These are phyloP conservation scores for Ennomos quercinarius DNA, from an alignment of 2,888 invertebrate genomes.

Conservation along the genomic window DNA sequence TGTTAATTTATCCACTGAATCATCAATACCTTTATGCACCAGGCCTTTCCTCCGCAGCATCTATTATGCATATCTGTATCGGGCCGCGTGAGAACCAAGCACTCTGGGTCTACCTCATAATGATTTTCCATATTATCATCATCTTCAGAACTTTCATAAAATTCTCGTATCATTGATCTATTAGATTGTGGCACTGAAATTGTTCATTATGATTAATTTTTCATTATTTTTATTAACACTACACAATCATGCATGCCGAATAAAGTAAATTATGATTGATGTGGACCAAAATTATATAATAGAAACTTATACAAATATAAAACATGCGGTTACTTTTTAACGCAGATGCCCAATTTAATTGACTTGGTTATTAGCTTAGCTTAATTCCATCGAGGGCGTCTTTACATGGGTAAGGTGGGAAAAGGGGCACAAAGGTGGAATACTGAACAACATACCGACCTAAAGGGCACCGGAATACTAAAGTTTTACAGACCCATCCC, in stretches of 20 bases:
- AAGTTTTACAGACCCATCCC: too few relatives aligned
- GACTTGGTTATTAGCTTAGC: too few relatives aligned
- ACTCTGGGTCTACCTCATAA: constrained; percentile 74
- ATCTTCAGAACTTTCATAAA: constrained; percentile 77
- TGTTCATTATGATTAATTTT: constrained; percentile 1
- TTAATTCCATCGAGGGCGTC: too few relatives aligned
- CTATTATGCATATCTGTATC: constrained; percentile 91
- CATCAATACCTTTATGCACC: constrained; percentile 91
- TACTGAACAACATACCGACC: too few relatives aligned
- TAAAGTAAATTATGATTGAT: background rate
- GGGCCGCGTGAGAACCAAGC: constrained; percentile 64
- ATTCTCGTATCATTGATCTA: constrained; percentile 76
- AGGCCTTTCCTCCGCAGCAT: constrained; percentile 93
- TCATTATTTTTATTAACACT: background rate
- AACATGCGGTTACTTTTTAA: too few relatives aligned
- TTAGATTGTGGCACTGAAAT: constrained; percentile 19
- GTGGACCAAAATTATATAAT: background rate
- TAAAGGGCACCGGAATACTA: too few relatives aligned
- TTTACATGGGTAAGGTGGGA: too few relatives aligned
- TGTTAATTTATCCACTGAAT: too few relatives aligned
- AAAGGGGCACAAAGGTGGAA: too few relatives aligned
- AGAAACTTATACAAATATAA: background rate
- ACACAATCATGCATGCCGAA: background rate
- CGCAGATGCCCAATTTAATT: too few relatives aligned
- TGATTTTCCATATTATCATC: constrained; percentile 77